Evolutionary conservation across 2,888 invertebrate genomes (phyloP).

Genomic region (Busseola fusca): DNA sequence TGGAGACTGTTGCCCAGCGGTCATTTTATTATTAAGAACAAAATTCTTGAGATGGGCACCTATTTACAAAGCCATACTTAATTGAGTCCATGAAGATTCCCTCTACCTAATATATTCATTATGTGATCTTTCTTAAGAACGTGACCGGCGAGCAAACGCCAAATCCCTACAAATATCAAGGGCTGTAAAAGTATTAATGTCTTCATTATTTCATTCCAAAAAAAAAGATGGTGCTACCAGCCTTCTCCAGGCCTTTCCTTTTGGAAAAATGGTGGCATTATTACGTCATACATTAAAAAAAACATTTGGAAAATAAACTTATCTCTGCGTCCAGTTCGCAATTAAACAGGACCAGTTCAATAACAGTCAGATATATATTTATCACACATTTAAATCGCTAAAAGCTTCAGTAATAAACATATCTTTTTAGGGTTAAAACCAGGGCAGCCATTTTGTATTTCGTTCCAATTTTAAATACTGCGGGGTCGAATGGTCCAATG

Average conservation of each 20-base stretch:
- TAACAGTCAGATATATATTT: slow-evolving; percentile 18
- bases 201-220: not conserved
- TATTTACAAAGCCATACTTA: not conserved
- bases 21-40: not conserved
- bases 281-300: not conserved
- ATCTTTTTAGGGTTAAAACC: slow-evolving; percentile 1
- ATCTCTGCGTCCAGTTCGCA: not conserved
- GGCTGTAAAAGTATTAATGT: no score
- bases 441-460: slow-evolving; percentile 20
- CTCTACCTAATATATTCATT: not conserved
- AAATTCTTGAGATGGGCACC: not conserved
- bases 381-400: slow-evolving; percentile 1
- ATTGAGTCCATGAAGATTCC: not conserved
- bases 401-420: slow-evolving; percentile 20
- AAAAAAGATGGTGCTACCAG: not conserved
- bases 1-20: no score
- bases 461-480: slow-evolving; percentile 19
- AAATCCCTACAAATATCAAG: not conserved
- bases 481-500: slow-evolving; percentile 3
- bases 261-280: not conserved
- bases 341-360: slow-evolving; percentile 7
- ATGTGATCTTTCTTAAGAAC: not conserved
- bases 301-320: not conserved
- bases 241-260: not conserved
- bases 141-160: not conserved